Evolutionary conservation across 2,888 invertebrate species (phyloP), one percentile per base, ranked within the genome.

Genomic region (Lordiphosa andalusiaca): DNA sequence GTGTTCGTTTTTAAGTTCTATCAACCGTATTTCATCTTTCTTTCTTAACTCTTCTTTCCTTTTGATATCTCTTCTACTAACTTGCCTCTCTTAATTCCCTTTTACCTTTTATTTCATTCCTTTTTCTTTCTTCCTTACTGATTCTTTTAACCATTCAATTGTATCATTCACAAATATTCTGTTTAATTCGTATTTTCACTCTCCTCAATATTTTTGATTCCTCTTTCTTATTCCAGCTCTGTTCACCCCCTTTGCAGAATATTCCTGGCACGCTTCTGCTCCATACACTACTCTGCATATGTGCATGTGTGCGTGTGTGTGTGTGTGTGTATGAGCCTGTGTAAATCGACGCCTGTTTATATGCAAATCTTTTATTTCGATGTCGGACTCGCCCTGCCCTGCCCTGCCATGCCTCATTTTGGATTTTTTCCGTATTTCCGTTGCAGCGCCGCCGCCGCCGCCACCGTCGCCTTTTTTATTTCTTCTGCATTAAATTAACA

Each of bases 401-500:
- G 44, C 33, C 44, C 33, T 44, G 44, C 13, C 16, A 16, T 16
- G 30, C 16, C 44, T 44, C 13, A 13, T 37, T 44, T 16, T 13
- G 38, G n/a, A 25, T 37, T 37, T 37, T 48, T 38, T 30, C 35
- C 25, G 36, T 67, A 69, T 80, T 73, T 76, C 81, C 77, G 83
- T 56, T 81, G 73, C 83, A 75, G 61, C 62, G 25, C 6, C 23
- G 73, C 50, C 77, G 16, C 16, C 16, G 76, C 54, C 60, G 64
- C 30, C 16, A 73, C 54, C 60, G 64, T 23, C 72, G 78, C 61
- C 67, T 63, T 70, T 75, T 70, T 78, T 73, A 75, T 74, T 71
- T 67, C 53, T 68, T 60, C 78, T 74, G 85, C 85, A 85, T 85
- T 86, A 84, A 86, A 86, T 85, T 86, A 84, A 85, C 87, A 84